Conservation (phyloP, 2,797 vertebrate species). For the Erpetoichthys calabaricus region DNA sequence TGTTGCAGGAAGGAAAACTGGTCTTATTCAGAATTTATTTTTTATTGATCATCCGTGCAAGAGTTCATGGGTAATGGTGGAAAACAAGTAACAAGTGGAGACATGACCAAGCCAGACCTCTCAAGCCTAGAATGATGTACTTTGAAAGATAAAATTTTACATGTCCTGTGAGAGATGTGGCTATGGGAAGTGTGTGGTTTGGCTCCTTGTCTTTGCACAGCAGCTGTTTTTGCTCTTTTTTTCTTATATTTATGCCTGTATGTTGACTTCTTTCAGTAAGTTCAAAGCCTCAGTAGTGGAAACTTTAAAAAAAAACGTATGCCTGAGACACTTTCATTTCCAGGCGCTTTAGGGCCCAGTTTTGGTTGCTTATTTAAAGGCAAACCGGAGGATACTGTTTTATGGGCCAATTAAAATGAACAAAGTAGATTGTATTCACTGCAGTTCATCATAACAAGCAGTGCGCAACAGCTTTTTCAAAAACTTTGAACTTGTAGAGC, state of each 20-base stretch:
- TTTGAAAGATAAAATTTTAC: constrained; percentile 15
- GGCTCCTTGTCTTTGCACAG: constrained; percentile 21
- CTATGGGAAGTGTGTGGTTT: constrained; percentile 17
- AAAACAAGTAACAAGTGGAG: constrained; percentile 16
- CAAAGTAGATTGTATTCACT: background rate
- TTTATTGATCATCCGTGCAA: too few species aligned
- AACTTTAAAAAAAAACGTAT: constrained; percentile 26
- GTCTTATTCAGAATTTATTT: too few species aligned
- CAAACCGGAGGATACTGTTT: constrained; percentile 19
- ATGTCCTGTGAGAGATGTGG: constrained; percentile 20
- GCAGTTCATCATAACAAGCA: constrained; percentile 1
- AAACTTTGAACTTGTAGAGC: background rate
- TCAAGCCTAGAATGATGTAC: constrained; percentile 9
- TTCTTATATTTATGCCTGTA: constrained; percentile 20
- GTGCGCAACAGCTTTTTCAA: background rate
- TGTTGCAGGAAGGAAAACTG: too few species aligned
- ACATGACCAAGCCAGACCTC: constrained; percentile 17
- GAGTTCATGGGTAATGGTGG: fast-evolving
- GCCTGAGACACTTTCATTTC: constrained; percentile 27
- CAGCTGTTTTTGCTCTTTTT: constrained; percentile 22
- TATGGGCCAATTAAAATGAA: background rate
- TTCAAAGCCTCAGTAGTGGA: constrained; percentile 28
- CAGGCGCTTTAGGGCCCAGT: constrained; percentile 30
- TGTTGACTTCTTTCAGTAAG: constrained; percentile 23
- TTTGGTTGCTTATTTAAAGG: constrained; percentile 31